A percentile compares a stretch with the other conserved stretches of the same genome.
phyloP scores from a whole-genome alignment of 2,797 vertebrate genomes.

The Orientallactaga sibirica region DNA sequence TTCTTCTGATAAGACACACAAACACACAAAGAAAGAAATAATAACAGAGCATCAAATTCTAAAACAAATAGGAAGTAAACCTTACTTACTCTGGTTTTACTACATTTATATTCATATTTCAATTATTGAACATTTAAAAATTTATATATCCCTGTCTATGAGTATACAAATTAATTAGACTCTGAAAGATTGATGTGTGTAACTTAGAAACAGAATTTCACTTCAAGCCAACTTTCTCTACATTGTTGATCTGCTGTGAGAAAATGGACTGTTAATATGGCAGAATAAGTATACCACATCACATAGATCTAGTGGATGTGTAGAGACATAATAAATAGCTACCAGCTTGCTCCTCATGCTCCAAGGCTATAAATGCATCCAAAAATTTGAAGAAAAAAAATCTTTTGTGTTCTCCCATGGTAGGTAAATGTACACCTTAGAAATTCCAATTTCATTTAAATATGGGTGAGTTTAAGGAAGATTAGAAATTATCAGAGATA shows the following conservation, averaged over 20 bases:
- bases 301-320: neutral
- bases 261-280: constrained; percentile 34
- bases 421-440: neutral
- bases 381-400: constrained; percentile 22
- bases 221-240: constrained; percentile 37
- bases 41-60: neutral
- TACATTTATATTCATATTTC: neutral
- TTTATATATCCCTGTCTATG: neutral
- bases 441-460: constrained; percentile 50
- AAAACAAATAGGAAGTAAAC: neutral
- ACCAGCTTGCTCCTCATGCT: neutral
- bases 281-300: neutral
- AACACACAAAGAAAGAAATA: neutral
- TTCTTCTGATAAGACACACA: neutral
- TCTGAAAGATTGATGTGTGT: neutral
- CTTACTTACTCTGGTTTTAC: neutral
- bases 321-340: constrained; percentile 15
- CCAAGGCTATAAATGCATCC: constrained; percentile 5
- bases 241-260: constrained; percentile 58
- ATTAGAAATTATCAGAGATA: constrained; percentile 35
- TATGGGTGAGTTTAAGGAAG: constrained; percentile 14
- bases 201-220: neutral
- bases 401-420: neutral
- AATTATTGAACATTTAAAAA: neutral
- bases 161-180: neutral